Evolutionary conservation across 2,113 vertebrate genomes (phyloP), one percentile per base, ranked within the genome.

Genomic region (Xerus inauris): DNA sequence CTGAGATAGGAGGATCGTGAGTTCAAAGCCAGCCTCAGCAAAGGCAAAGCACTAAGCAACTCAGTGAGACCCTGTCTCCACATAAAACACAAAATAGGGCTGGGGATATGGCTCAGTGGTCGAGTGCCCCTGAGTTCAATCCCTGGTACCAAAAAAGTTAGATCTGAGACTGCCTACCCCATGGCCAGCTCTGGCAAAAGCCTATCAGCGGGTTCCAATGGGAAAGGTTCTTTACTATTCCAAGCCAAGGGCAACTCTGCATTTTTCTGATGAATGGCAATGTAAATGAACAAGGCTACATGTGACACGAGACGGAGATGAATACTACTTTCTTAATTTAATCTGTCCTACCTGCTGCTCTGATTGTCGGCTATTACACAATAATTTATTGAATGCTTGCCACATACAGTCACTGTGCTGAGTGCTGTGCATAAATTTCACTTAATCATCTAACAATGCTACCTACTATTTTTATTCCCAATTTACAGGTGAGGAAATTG

Each of bases 281-380:
- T 47, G 75, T 59, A 87, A 67, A 64, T 59, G 49, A 95, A 88
- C 40, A 80, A 38, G 84, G 88, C 88, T 67, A 28, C 20, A 3
- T 4, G 28, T 77, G 82, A 62, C 72, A 45, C 54, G 75, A 67
- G 94, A 87, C 49, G 45, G 45, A 45, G 72, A 87, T 20, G 54
- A 87, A 71, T 62, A n/a, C 81, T 85, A n/a, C 62, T 91, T 89
- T 87, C 62, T 92, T 87, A 80, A 86, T 62, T 94, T 85, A 89
- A 77, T 83, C 67, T 91, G 92, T 84, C 65, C 92, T 94, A 65
- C 80, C 89, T 92, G 95, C 96, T 96, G 86, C 80, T 93, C 84
- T 47, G 73, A 49, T 57, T 12, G 40, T 71, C 57, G 40, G 83
- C 84, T 32, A 38, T 75, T 83, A 91, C 28, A 51, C 71, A 38